Conservation (phyloP, 1,140 invertebrate genomes). For the Vanessa tameamea region DNA sequence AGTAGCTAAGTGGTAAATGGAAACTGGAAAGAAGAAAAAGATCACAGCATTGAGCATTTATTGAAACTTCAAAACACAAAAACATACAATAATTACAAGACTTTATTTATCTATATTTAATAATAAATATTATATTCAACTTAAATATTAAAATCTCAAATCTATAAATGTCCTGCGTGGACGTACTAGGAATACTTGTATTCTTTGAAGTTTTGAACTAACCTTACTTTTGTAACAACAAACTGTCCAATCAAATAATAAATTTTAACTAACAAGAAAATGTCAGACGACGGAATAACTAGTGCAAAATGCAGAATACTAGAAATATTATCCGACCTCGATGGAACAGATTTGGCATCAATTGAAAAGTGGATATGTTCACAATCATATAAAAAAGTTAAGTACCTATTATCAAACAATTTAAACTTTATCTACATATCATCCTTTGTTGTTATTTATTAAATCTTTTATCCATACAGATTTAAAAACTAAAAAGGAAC, state of each 20-base stretch:
- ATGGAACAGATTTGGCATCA: slow-evolving; percentile 47
- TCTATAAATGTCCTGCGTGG: no score
- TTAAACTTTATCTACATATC: neutral
- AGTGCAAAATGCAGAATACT: slow-evolving; percentile 54
- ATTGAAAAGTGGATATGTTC: slow-evolving; percentile 66
- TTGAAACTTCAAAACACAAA: no score
- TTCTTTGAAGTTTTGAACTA: neutral
- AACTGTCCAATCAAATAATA: neutral
- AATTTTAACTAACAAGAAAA: slow-evolving; percentile 21
- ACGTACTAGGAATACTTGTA: neutral
- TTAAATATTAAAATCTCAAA: no score
- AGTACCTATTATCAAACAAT: slow-evolving; percentile 4
- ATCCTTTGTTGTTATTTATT: no score
- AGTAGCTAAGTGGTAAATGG: no score
- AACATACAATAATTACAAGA: no score
- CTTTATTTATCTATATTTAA: no score
- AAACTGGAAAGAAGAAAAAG: no score
- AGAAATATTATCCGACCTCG: slow-evolving; percentile 55
- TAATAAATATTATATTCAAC: no score
- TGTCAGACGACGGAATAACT: slow-evolving; percentile 51
- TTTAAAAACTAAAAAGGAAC: slow-evolving; percentile 59
- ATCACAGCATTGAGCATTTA: no score
- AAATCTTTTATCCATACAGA: slow-evolving; percentile 45
- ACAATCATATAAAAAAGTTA: slow-evolving; percentile 63
- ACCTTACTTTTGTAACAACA: slow-evolving; percentile 1